Conservation (phyloP, 2,797 vertebrate species). For the Sphaeramia orbicularis region DNA sequence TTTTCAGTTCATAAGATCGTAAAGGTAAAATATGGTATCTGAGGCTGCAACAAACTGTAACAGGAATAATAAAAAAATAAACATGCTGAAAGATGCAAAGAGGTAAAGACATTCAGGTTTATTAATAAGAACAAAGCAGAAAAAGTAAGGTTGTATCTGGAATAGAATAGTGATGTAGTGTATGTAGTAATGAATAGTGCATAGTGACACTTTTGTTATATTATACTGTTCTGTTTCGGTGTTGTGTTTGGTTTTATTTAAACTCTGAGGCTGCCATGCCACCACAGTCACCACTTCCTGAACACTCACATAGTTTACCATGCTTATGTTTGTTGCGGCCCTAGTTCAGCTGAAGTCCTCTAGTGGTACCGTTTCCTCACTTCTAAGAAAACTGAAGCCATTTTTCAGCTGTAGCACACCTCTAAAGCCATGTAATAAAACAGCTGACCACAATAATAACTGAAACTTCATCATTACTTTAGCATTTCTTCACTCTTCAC, state of each 20-base stretch:
- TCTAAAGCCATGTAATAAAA: neutral
- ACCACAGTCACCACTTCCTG: slow-evolving; percentile 65
- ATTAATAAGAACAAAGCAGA: neutral
- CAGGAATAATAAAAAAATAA: too few species aligned
- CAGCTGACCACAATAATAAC: neutral
- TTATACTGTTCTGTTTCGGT: neutral
- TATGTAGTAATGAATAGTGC: neutral
- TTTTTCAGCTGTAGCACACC: neutral
- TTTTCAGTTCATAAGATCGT: too few species aligned
- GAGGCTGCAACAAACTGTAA: too few species aligned
- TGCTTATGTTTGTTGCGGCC: neutral
- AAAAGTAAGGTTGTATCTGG: neutral
- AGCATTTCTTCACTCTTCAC: too few species aligned
- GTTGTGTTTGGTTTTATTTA: slow-evolving; percentile 12
- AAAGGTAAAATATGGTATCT: too few species aligned
- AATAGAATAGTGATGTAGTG: too few species aligned
- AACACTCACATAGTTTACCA: neutral
- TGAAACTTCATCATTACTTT: neutral
- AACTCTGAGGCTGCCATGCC: neutral
- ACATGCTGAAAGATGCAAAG: neutral
- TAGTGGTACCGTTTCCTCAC: slow-evolving; percentile 25
- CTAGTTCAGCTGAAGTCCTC: slow-evolving; percentile 27
- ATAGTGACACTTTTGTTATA: neutral
- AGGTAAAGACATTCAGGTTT: neutral
- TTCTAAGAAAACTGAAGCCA: slow-evolving; percentile 63